Conservation (phyloP, 2,113 vertebrate genomes). For the Synchiropus splendidus region DNA sequence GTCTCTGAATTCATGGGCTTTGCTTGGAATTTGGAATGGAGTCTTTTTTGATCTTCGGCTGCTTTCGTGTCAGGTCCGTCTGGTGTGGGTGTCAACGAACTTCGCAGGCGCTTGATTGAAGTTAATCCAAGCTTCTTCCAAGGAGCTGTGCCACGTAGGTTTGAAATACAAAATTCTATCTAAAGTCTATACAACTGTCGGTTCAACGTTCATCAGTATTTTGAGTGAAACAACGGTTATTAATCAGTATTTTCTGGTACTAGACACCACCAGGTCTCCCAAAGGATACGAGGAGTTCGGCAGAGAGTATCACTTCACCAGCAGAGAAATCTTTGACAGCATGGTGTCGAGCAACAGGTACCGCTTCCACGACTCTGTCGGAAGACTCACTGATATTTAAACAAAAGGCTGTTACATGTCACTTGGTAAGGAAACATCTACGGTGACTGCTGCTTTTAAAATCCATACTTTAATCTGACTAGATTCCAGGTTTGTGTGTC, state of each 20-base stretch:
- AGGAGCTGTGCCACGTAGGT: slow-evolving; percentile 83
- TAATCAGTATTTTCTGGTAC: neutral
- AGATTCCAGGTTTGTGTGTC: too few relatives aligned
- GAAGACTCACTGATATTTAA: too few relatives aligned
- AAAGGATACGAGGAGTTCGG: slow-evolving; percentile 84
- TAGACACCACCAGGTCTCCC: slow-evolving; percentile 84
- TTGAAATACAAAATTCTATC: neutral
- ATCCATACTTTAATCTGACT: too few relatives aligned
- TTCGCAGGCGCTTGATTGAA: slow-evolving; percentile 77
- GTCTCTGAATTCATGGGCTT: too few relatives aligned
- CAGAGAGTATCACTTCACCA: slow-evolving; percentile 89
- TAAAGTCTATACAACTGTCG: too few relatives aligned
- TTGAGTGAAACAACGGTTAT: neutral
- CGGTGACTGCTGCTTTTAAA: too few relatives aligned
- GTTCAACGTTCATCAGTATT: too few relatives aligned
- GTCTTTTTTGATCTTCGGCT: neutral
- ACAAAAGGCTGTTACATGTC: too few relatives aligned
- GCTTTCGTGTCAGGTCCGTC: slow-evolving; percentile 72
- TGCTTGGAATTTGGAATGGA: neutral
- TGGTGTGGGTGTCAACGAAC: slow-evolving; percentile 88
- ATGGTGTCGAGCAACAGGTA: slow-evolving; percentile 85
- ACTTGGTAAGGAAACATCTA: too few relatives aligned
- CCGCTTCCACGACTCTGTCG: neutral
- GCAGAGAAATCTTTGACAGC: slow-evolving; percentile 81
- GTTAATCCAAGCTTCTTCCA: slow-evolving; percentile 74